Conservation (phyloP, 1,140 invertebrate genomes). For the Brachionus rotundiformis region DNA sequence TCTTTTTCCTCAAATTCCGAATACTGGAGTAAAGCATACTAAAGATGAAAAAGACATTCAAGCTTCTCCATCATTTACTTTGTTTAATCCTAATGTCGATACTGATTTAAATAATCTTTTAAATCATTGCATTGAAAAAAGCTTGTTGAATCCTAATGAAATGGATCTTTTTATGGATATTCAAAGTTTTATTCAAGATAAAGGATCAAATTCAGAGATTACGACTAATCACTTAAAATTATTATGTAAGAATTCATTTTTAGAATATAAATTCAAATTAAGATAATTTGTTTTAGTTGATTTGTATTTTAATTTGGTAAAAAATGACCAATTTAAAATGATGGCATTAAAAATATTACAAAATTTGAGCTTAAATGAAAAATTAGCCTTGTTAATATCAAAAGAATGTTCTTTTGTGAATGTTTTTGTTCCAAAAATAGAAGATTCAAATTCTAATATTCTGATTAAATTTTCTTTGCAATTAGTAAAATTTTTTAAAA, state of each 20-base stretch:
- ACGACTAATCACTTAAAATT: constrained; percentile 1
- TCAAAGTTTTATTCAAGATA: constrained; percentile 18
- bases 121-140: not conserved
- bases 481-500: not conserved
- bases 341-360: not conserved
- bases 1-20: not conserved
- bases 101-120: constrained; percentile 10
- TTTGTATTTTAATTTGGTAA: constrained; percentile 25
- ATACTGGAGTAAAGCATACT: not conserved
- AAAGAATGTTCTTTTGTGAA: constrained; percentile 39
- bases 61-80: not conserved
- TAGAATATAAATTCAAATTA: not conserved
- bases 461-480: not conserved
- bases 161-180: constrained; percentile 32
- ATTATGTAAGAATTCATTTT: not conserved
- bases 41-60: not conserved
- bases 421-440: constrained; percentile 7
- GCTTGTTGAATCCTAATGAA: not conserved
- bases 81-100: not conserved
- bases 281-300: not conserved
- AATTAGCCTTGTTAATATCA: not conserved
- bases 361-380: constrained; percentile 16
- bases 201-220: constrained; percentile 1
- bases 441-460: not conserved
- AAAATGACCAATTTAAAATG: not conserved